These are phyloP conservation scores for Listronotus oregonensis DNA, from an alignment of 1,140 invertebrate species.

Conservation along the genomic window DNA sequence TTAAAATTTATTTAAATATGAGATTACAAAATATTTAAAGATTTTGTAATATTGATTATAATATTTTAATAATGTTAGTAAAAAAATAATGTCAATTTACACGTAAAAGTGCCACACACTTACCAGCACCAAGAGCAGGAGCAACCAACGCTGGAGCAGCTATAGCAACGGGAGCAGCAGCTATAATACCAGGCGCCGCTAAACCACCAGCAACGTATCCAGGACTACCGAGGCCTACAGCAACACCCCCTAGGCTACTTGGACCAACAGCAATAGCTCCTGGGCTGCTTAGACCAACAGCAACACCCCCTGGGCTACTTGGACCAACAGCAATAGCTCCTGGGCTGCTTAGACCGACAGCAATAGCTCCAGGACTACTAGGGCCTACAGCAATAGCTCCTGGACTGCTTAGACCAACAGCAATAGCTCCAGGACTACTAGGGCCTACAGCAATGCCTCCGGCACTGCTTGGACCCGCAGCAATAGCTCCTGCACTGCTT, in stretches of 20 bases:
- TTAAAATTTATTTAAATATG: too few species aligned
- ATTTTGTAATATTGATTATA: too few species aligned
- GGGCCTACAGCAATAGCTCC: slow-evolving; percentile 8
- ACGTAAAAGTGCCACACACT: background rate
- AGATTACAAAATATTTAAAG: too few species aligned
- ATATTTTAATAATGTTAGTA: too few species aligned
- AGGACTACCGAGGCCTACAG: slow-evolving; percentile 12
- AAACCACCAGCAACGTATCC: background rate
- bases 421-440: background rate
- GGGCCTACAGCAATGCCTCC: background rate
- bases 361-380: background rate
- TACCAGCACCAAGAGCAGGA: slow-evolving; percentile 15
- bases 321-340: background rate
- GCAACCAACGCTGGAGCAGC: background rate
- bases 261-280: background rate
- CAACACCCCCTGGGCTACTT: slow-evolving; percentile 3
- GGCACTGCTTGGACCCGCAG: background rate
- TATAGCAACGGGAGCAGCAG: background rate
- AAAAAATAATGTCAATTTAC: too few species aligned
- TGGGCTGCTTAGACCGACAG: slow-evolving; percentile 6
- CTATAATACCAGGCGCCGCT: background rate
- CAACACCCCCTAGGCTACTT: background rate
- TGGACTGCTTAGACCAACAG: background rate
- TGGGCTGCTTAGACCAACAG: slow-evolving; percentile 3
- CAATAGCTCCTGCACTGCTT: slow-evolving; percentile 4